These are phyloP conservation scores for Zoanthus sansibaricus DNA, from an alignment of 92 coral and sea anemone genomes.

Conservation along the genomic window DNA sequence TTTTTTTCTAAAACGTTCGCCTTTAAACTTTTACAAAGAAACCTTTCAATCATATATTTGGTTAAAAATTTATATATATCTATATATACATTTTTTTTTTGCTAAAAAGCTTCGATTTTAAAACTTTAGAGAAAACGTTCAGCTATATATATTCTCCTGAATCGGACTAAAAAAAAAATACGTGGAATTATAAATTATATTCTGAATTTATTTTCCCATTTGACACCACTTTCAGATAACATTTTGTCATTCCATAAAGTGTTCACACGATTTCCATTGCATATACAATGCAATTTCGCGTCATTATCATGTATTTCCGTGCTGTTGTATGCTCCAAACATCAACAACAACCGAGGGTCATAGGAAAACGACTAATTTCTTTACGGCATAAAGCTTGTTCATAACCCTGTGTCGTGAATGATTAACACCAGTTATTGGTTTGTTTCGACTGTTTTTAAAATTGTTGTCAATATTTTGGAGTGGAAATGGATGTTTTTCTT, in stretches of 20 bases:
- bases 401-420: constrained; percentile 37
- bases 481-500: not conserved
- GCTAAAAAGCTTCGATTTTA: not conserved
- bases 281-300: constrained; percentile 39
- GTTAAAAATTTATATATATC: too few relatives aligned
- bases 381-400: constrained; percentile 46
- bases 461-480: constrained; percentile 17
- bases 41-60: too few relatives aligned
- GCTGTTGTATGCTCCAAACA: constrained; percentile 21
- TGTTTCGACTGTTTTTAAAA: constrained; percentile 15
- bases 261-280: constrained; percentile 45
- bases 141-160: not conserved
- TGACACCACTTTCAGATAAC: constrained; percentile 22
- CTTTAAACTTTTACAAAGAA: too few relatives aligned
- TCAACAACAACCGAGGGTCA: constrained; percentile 42
- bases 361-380: constrained; percentile 40
- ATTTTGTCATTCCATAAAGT: constrained; percentile 22
- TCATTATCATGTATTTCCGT: constrained; percentile 44
- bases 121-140: not conserved
- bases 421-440: constrained; percentile 30
- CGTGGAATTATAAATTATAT: not conserved
- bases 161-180: not conserved
- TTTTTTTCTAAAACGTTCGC: too few relatives aligned
- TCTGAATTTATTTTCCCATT: not conserved
- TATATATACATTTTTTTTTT: too few relatives aligned